Base-by-base conservation (phyloP, 2,888 invertebrate genomes). In the Mythimna impura region DNA sequence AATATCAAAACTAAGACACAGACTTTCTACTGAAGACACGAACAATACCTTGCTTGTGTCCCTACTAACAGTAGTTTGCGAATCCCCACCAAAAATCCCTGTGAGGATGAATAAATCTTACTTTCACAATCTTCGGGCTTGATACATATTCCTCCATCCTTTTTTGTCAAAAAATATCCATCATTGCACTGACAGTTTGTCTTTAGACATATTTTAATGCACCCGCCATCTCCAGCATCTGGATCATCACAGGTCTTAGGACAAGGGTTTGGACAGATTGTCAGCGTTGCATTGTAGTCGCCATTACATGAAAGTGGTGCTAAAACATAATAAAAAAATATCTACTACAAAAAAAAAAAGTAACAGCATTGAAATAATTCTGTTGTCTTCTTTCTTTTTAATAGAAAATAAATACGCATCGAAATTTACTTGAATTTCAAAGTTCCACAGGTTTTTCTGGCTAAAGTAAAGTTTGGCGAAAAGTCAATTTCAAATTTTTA, bases 151-250 rank as follows among this genome's bases (percentile, higher is more conserved):
- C 78, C 78, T 14, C 40, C 43, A 14, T 14, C 4, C 14, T 66
- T 30, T 40, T 54, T 22, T 14, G 47, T 55, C 30, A 61, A 25
- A 9, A 74, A 43, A 65, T 54, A 78, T 36, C 70, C 78, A 0
- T 52, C 50, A n/a, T 80, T 78, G 50, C 92, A 92, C 17, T 84
- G 81, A 58, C 91, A 92, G 1, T 87, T 89, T 25, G 52, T 76
- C n/a, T 58, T 73, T n/a, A 69, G 73, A 80, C 84, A 85, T 36
- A 40, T 17, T 5, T 52, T 58, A n/a, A 20, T 64, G 52, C 88
- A 88, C 0, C 65, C 60, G 0, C 22, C 8, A 2, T 43, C 71
- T 17, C 65, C 65, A 47, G 72, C 68, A 0, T 82, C 76, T 8
- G 83, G 88, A 30, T 76, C 66, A 8, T 62, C 65, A 63, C 88